Evolutionary conservation across 2,888 invertebrate genomes (phyloP).

Genomic region (Cryptophagus acutangulus): DNA sequence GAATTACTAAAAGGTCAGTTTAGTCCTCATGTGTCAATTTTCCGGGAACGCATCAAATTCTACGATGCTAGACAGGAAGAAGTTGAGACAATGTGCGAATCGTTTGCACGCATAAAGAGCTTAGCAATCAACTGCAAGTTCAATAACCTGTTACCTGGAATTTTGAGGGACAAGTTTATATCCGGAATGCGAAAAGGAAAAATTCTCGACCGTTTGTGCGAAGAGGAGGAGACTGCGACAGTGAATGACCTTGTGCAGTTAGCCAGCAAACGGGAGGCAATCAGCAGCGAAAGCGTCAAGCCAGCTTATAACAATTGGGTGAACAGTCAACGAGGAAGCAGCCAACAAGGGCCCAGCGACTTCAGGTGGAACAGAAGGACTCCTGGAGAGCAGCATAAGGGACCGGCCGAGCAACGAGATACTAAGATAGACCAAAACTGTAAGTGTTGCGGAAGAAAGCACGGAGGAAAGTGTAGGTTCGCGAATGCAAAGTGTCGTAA

Average conservation of each 20-base stretch:
- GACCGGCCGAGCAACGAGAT: no score
- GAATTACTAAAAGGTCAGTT: slow-evolving; percentile 1
- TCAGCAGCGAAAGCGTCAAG: no score
- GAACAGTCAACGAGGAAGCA: no score
- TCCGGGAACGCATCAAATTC: slow-evolving; percentile 1
- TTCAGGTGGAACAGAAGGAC: no score
- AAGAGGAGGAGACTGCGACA: not conserved
- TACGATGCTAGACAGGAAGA: not conserved
- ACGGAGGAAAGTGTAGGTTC: no score
- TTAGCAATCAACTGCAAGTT: slow-evolving; percentile 4
- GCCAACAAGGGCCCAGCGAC: no score
- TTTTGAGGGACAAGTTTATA: slow-evolving; percentile 8
- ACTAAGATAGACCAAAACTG: no score
- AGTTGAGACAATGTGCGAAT: not conserved
- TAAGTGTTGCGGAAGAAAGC: no score
- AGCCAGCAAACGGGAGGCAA: not conserved
- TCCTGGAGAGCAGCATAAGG: no score
- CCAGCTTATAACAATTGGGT: no score
- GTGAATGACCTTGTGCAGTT: not conserved
- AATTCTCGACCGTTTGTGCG: slow-evolving; percentile 3
- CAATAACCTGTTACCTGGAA: not conserved
- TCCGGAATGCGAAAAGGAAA: slow-evolving; percentile 1
- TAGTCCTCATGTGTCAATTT: not conserved
- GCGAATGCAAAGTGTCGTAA: no score
- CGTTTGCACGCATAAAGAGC: not conserved